Conservation (phyloP, 2,113 vertebrate species). For the Turnix velox region DNA sequence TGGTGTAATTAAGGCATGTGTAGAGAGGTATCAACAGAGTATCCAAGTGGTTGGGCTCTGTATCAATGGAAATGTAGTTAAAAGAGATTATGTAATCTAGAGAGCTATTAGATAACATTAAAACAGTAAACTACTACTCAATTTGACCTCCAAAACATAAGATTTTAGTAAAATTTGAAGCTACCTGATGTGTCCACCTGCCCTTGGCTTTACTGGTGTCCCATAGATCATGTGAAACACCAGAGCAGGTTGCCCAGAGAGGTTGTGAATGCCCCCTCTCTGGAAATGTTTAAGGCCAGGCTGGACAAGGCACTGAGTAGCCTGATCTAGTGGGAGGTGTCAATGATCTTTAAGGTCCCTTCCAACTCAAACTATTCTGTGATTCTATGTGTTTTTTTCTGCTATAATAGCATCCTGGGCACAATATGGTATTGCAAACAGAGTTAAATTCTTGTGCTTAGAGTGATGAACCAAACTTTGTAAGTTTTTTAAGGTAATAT, state of each 20-base stretch:
- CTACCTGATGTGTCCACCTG: background rate
- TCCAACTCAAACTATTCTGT: no score
- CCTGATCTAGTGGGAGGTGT: no score
- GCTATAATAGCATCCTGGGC: background rate
- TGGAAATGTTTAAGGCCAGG: no score
- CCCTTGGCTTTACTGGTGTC: background rate
- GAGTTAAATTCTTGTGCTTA: background rate
- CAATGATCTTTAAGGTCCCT: no score
- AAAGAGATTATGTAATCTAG: background rate
- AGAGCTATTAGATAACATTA: background rate
- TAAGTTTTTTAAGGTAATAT: background rate
- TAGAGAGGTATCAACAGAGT: background rate
- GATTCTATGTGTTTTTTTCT: no score
- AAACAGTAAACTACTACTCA: background rate
- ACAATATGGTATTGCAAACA: background rate
- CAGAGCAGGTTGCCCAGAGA: no score
- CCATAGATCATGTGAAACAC: accelerated
- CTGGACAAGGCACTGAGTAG: no score
- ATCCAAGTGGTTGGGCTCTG: background rate
- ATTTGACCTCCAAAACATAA: background rate
- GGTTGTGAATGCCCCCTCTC: no score
- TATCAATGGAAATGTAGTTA: background rate
- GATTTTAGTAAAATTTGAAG: background rate
- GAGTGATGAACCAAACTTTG: background rate
- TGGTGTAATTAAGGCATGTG: background rate